Conservation (phyloP, 2,888 invertebrate species). For the Eristalinus aeneus region DNA sequence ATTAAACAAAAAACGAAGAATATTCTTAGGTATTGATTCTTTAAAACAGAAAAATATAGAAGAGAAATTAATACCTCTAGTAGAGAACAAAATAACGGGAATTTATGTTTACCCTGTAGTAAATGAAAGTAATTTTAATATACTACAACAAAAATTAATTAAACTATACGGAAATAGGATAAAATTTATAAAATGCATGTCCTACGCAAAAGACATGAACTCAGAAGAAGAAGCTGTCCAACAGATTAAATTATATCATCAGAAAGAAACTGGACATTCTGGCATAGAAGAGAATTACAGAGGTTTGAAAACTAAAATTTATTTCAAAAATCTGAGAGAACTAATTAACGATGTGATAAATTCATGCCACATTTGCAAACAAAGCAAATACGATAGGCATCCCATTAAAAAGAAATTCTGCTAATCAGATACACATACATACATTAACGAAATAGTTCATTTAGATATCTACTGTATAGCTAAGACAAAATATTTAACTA, state of each 20-base stretch:
- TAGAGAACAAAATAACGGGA: slow-evolving; percentile 5
- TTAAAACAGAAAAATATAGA: background rate
- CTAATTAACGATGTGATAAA: background rate
- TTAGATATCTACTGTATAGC: background rate
- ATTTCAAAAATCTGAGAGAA: background rate
- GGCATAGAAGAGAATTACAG: background rate
- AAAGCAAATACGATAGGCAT: slow-evolving; percentile 12
- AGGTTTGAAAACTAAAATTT: background rate
- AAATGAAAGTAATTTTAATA: background rate
- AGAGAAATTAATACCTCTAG: background rate
- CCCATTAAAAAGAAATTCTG: background rate
- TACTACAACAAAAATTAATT: slow-evolving; percentile 26
- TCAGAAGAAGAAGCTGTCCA: background rate
- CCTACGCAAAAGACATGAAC: background rate
- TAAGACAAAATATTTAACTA: too few relatives aligned
- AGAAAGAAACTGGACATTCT: background rate
- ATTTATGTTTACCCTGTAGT: background rate
- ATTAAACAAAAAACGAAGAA: background rate
- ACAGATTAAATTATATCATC: background rate
- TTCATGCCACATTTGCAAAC: slow-evolving; percentile 7
- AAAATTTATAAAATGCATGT: slow-evolving; percentile 3
- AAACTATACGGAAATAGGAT: slow-evolving; percentile 10
- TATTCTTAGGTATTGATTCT: background rate
- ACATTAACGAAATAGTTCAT: slow-evolving; percentile 13
- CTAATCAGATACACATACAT: background rate